phyloP scores from a whole-genome alignment of 2,797 vertebrate species.

The Spizella passerina region DNA sequence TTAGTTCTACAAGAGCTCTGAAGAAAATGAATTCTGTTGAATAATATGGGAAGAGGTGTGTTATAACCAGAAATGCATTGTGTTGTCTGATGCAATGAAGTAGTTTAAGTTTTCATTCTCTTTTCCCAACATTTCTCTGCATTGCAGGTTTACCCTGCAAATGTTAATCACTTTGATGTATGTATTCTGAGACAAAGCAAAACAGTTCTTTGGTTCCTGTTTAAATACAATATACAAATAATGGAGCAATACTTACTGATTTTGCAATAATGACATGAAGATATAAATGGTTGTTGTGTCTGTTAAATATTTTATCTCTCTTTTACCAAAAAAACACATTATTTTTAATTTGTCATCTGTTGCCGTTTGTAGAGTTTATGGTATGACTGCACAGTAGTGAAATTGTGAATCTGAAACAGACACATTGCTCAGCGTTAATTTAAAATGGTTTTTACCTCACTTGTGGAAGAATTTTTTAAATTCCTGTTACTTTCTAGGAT shows the following conservation, averaged over 20 bases:
- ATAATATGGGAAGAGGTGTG: not conserved
- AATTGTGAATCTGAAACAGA: not conserved
- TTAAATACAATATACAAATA: not conserved
- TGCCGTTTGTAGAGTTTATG: not conserved
- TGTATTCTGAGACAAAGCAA: not conserved
- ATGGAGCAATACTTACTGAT: not conserved
- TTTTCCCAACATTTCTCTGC: not conserved
- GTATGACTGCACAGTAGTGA: not conserved
- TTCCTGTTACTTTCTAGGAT: not conserved
- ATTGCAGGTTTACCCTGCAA: not conserved
- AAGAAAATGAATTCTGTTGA: not conserved
- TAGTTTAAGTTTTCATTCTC: not conserved
- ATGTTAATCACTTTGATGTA: not conserved
- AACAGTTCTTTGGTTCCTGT: not conserved
- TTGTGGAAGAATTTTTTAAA: not conserved
- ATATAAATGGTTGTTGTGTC: not conserved
- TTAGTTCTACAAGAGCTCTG: not conserved
- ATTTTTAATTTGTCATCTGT: not conserved
- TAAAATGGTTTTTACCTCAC: not conserved
- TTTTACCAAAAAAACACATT: not conserved
- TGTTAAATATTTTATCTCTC: not conserved
- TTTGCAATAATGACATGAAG: not conserved
- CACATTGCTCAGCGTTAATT: not conserved
- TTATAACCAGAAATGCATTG: not conserved
- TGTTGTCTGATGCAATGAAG: not conserved